Base-by-base conservation (phyloP, 2,113 vertebrate genomes). In the Sapajus apella region DNA sequence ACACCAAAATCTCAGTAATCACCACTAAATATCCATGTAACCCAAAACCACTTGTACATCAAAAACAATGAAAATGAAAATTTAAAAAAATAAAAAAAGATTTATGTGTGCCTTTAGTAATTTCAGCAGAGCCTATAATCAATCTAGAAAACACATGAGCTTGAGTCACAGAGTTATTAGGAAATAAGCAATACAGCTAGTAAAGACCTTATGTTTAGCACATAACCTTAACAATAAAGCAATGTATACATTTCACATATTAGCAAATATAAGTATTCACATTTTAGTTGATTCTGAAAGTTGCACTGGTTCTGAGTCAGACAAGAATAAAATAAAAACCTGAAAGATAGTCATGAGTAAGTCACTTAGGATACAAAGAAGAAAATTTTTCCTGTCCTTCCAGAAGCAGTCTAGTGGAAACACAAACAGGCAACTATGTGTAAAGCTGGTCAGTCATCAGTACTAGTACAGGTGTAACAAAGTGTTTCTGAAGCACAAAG, bases 311-410 rank as follows among this genome's bases (percentile, higher is more conserved):
- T 91, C 76, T 68, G 70, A 13, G 21, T 56, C 75, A 86, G 16
- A 47, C 32, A 85, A 66, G 20, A 91, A 88, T 43, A 92, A 95
- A 76, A 77, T 50, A 45, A 76, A 93, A 94, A 92, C 5, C 18
- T 37, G 32, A 92, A n/a, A 72, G 52, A 86, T n/a, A 47, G 55
- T 7, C 32, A 70, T 11, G 18, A n/a, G 12, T 13, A 77, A 70
- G 66, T 89, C 66, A 61, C 43, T 64, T 21, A 50, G 6, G 47
- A 89, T 37, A 88, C 5, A 58, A 64, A 89, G 13, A 87, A 37
- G 58, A 91, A 93, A 84, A 90, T 72, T 55, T 56, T 27, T 56
- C 21, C 77, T 77, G 10, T 76, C 52, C 73, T 77, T 87, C 81
- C 40, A 91, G 47, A 73, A 91, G 13, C 40, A 47, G 61, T 64